Conservation (phyloP, 2,888 invertebrate species). For the Rhorus exstirpatorius region DNA sequence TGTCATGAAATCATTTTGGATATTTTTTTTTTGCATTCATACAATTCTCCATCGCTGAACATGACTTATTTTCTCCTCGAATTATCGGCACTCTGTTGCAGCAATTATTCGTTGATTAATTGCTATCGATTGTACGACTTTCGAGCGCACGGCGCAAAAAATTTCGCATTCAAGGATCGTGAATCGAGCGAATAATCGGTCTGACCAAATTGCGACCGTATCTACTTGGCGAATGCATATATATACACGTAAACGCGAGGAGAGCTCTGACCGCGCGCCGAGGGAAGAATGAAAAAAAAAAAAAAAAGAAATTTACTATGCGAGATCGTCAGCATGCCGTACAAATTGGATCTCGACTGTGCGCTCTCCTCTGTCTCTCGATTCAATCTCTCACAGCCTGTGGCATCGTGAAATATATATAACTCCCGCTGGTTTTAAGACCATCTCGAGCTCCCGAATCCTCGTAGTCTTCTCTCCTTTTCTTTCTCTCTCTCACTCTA, state of each 20-base stretch:
- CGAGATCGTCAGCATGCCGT: slow-evolving; percentile 57
- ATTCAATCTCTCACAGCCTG: slow-evolving; percentile 54
- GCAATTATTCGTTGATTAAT: neutral
- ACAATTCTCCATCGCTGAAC: too few species aligned
- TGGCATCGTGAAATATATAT: slow-evolving; percentile 58
- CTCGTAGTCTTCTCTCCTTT: slow-evolving; percentile 13
- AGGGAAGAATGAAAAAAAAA: slow-evolving; percentile 20
- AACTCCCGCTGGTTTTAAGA: slow-evolving; percentile 54
- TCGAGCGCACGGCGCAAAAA: slow-evolving; percentile 6
- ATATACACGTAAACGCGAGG: slow-evolving; percentile 6
- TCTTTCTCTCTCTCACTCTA: neutral
- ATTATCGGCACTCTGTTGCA: neutral
- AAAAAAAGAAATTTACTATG: slow-evolving; percentile 45
- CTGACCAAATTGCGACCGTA: slow-evolving; percentile 28
- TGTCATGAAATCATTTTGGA: too few species aligned
- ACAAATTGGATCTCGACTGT: slow-evolving; percentile 61
- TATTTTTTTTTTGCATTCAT: too few species aligned
- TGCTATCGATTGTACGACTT: neutral
- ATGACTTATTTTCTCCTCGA: too few species aligned
- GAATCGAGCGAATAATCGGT: slow-evolving; percentile 29
- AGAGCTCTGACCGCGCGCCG: slow-evolving; percentile 29
- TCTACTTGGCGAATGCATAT: slow-evolving; percentile 24
- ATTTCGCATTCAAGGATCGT: slow-evolving; percentile 41
- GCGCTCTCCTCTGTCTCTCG: slow-evolving; percentile 48
- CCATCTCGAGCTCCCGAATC: slow-evolving; percentile 57